A percentile compares a stretch with the other conserved stretches of the same genome.
Evolutionary conservation across 2,888 invertebrate genomes (phyloP).

Genomic region (Cremastobaeus sp.): DNA sequence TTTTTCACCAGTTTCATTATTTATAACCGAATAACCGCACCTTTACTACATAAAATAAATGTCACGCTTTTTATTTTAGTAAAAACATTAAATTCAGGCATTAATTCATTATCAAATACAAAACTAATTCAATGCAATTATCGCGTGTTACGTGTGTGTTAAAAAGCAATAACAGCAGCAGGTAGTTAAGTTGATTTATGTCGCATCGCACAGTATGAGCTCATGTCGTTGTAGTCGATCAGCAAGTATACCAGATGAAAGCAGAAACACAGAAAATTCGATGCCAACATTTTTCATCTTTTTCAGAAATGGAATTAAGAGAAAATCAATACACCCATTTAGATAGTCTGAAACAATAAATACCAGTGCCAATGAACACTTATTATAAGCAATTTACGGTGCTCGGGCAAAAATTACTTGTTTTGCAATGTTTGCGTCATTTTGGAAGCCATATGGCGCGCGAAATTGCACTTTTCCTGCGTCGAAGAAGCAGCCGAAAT

Average conservation of each 20-base stretch:
- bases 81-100: constrained; percentile 10
- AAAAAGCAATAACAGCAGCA: constrained; percentile 47
- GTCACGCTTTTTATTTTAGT: not conserved
- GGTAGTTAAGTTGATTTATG: constrained; percentile 58
- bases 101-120: constrained; percentile 19
- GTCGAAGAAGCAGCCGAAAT: constrained; percentile 35
- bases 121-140: constrained; percentile 42
- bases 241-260: constrained; percentile 24
- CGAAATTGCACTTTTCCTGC: constrained; percentile 42
- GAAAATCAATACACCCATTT: too few species aligned
- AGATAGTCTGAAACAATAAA: too few species aligned
- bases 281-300: constrained; percentile 3
- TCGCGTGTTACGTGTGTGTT: constrained; percentile 41
- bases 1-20: too few species aligned
- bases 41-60: too few species aligned
- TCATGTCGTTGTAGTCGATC: constrained; percentile 56
- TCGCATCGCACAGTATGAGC: constrained; percentile 34
- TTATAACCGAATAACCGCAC: constrained; percentile 5
- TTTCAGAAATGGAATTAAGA: too few species aligned
- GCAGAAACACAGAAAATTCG: constrained; percentile 8
- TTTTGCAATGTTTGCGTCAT: not conserved
- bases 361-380: not conserved
- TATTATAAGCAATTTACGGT: not conserved
- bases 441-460: constrained; percentile 10
- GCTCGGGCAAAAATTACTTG: not conserved